Conservation (phyloP, 2,888 invertebrate genomes). For the Agriopis aurantiaria region DNA sequence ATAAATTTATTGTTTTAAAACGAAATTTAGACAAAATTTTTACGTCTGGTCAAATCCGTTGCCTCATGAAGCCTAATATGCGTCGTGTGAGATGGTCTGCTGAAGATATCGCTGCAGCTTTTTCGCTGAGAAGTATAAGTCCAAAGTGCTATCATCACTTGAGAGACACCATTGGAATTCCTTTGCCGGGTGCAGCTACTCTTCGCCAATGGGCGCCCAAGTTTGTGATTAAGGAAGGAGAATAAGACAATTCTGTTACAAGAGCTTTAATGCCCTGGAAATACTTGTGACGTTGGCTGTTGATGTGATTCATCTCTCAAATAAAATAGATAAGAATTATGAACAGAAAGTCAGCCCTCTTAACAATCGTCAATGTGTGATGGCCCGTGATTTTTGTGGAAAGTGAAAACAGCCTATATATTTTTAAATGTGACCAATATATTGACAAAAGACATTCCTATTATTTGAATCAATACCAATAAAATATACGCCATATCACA, state of each 20-base stretch:
- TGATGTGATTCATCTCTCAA: conserved; percentile 4
- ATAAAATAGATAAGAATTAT: conserved; percentile 4
- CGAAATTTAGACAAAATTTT: not conserved
- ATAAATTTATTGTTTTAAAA: not conserved
- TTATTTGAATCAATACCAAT: not conserved
- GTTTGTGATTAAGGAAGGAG: not conserved
- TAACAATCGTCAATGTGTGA: conserved; percentile 6
- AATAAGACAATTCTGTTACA: not conserved
- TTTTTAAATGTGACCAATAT: not conserved
- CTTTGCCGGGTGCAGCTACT: conserved; percentile 1
- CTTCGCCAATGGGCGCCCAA: not conserved
- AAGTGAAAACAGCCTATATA: conserved; percentile 6
- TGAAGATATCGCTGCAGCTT: conserved; percentile 5
- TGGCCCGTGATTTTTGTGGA: conserved; percentile 3
- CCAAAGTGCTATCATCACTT: conserved; percentile 2
- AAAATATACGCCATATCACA: no score
- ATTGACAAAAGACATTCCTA: not conserved
- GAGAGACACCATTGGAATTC: not conserved
- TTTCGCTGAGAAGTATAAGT: conserved; percentile 2
- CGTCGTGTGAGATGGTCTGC: conserved; percentile 5
- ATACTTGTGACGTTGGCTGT: conserved; percentile 3
- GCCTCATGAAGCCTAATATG: not conserved
- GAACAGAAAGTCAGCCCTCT: not conserved
- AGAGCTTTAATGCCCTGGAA: not conserved
- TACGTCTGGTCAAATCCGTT: not conserved